Percentiles rank a stretch among this genome's conserved stretches.
Evolutionary conservation across 2,113 vertebrate genomes (phyloP).

Genomic region (Notothenia coriiceps): DNA sequence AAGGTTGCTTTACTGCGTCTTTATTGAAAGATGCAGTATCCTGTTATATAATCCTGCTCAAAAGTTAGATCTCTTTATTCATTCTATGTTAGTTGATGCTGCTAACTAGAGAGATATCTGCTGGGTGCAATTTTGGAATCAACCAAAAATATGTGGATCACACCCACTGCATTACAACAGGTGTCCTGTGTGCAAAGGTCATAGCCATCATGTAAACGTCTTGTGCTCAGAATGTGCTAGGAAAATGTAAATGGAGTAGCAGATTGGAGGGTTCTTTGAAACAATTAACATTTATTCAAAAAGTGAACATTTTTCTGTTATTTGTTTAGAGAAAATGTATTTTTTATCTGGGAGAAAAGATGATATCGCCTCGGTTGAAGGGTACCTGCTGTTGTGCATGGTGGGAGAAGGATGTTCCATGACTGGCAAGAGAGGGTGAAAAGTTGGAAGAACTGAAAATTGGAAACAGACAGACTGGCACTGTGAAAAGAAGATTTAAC

Average conservation of each 20-base stretch:
- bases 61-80: neutral
- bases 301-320: neutral
- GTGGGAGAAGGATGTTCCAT: neutral
- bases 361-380: neutral
- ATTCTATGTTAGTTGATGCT: neutral
- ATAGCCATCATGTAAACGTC: neutral
- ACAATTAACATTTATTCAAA: neutral
- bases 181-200: neutral
- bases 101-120: neutral
- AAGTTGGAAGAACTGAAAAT: conserved; percentile 41
- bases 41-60: neutral
- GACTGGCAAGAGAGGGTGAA: conserved; percentile 23
- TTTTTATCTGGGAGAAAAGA: neutral
- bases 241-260: neutral
- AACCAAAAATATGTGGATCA: neutral
- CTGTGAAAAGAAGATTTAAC: conserved; percentile 33
- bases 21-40: neutral
- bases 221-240: neutral
- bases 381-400: conserved; percentile 4
- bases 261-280: neutral
- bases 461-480: conserved; percentile 28
- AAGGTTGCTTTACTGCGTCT: conserved; percentile 15
- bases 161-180: neutral
- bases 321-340: neutral
- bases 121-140: neutral